phyloP scores from a whole-genome alignment of 2,113 vertebrate species.

The Columba livia region DNA sequence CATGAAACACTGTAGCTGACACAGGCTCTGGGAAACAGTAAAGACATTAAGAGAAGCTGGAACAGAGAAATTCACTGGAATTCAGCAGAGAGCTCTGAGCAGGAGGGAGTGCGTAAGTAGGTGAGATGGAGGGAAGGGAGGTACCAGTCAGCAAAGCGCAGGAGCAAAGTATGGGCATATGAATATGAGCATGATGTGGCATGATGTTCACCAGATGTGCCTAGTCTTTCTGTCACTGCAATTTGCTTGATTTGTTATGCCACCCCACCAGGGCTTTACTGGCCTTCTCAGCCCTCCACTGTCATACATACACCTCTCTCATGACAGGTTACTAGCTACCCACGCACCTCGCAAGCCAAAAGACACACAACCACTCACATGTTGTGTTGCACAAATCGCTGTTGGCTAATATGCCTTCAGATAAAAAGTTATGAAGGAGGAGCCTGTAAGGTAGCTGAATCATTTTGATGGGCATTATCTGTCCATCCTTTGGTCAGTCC shows the following conservation, averaged over 20 bases:
- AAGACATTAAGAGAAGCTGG: background rate
- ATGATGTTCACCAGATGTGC: background rate
- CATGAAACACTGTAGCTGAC: background rate
- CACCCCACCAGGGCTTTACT: background rate
- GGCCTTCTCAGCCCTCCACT: background rate
- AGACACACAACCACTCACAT: background rate
- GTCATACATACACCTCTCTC: rapidly evolving
- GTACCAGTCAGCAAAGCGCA: background rate
- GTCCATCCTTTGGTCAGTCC: background rate
- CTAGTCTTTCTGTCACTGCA: background rate
- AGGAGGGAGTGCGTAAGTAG: background rate
- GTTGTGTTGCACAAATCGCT: background rate
- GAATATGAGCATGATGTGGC: background rate
- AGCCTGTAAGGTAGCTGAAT: background rate
- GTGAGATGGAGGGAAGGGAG: background rate
- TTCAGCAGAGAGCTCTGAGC: background rate
- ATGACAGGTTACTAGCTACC: background rate
- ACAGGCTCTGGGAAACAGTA: background rate
- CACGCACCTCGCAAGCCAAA: rapidly evolving
- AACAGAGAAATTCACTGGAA: background rate
- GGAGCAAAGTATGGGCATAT: background rate
- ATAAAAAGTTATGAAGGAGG: background rate
- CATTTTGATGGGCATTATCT: background rate
- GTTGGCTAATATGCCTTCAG: background rate
- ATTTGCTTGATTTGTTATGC: background rate